Percentiles rank a stretch among this genome's conserved stretches.
Evolutionary conservation across 1,140 invertebrate genomes (phyloP).

Genomic region (Bradynema listronoti): DNA sequence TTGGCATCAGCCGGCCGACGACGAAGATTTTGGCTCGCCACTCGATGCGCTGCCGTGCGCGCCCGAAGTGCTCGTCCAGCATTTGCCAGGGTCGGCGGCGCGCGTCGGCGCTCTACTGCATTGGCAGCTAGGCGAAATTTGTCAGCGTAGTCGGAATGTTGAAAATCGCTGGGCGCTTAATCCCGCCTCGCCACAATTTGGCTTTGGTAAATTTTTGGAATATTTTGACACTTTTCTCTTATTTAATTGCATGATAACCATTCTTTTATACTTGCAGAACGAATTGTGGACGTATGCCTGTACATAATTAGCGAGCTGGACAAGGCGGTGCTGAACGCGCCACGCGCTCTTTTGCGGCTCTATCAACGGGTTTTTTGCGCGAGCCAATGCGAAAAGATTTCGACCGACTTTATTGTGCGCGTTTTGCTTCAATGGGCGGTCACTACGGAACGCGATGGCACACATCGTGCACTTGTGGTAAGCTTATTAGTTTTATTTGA

Average conservation of each 20-base stretch:
- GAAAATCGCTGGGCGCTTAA: slow-evolving; percentile 44
- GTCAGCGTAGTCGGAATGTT: slow-evolving; percentile 29
- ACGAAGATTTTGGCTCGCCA: slow-evolving; percentile 42
- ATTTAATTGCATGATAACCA: slow-evolving; percentile 8
- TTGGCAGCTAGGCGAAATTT: slow-evolving; percentile 34
- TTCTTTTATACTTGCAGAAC: slow-evolving; percentile 15
- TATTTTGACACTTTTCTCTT: background rate
- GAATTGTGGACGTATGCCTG: slow-evolving; percentile 36
- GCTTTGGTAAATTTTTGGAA: slow-evolving; percentile 24
- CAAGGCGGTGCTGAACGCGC: slow-evolving; percentile 15
- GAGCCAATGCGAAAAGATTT: slow-evolving; percentile 8
- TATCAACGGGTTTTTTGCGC: slow-evolving; percentile 32
- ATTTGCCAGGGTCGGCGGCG: slow-evolving; percentile 28
- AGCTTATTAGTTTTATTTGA: no score
- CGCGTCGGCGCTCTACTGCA: slow-evolving; percentile 21
- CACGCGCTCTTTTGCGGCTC: slow-evolving; percentile 24
- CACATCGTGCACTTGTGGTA: slow-evolving; percentile 38
- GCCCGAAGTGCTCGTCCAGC: slow-evolving; percentile 20
- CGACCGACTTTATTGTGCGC: slow-evolving; percentile 18
- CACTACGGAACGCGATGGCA: slow-evolving; percentile 34
- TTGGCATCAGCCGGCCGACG: slow-evolving; percentile 32
- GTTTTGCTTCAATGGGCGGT: slow-evolving; percentile 38
- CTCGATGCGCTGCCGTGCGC: slow-evolving; percentile 33
- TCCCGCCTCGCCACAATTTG: slow-evolving; percentile 28
- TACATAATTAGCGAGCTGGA: slow-evolving; percentile 31